These are phyloP conservation scores for Aleiodes testaceus DNA, from an alignment of 2,888 invertebrate species.

Conservation along the genomic window DNA sequence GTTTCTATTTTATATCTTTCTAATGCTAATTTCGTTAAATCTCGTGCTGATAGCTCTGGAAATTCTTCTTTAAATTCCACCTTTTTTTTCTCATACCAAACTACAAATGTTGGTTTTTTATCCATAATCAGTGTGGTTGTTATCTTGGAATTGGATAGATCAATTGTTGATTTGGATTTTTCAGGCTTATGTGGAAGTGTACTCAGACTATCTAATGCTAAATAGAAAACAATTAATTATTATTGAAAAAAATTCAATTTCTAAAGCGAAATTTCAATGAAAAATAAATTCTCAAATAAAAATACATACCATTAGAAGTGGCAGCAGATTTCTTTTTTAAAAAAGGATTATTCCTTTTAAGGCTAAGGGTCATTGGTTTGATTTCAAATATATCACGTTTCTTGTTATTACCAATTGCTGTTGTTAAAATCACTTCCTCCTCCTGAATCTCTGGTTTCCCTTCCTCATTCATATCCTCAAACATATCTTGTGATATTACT, in stretches of 20 bases:
- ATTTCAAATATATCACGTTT: constrained; percentile 61
- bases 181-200: constrained; percentile 61
- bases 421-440: constrained; percentile 56
- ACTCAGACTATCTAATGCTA: constrained; percentile 59
- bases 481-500: constrained; percentile 47
- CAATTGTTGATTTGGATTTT: constrained; percentile 51
- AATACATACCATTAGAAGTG: constrained; percentile 53
- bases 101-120: constrained; percentile 75
- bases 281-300: constrained; percentile 56
- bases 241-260: constrained; percentile 3
- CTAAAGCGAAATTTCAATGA: constrained; percentile 10
- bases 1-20: constrained; percentile 73
- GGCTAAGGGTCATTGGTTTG: constrained; percentile 61
- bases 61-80: constrained; percentile 75
- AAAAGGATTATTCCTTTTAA: constrained; percentile 73
- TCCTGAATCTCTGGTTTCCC: constrained; percentile 47
- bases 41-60: constrained; percentile 75
- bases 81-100: constrained; percentile 79
- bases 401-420: constrained; percentile 47
- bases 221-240: constrained; percentile 23
- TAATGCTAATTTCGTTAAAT: constrained; percentile 76
- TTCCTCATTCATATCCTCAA: constrained; percentile 55
- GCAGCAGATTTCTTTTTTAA: constrained; percentile 69
- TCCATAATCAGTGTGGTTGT: constrained; percentile 58
- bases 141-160: constrained; percentile 56